These are phyloP conservation scores for Pangasius macronema DNA, from an alignment of 2,797 vertebrate species.

Conservation along the genomic window DNA sequence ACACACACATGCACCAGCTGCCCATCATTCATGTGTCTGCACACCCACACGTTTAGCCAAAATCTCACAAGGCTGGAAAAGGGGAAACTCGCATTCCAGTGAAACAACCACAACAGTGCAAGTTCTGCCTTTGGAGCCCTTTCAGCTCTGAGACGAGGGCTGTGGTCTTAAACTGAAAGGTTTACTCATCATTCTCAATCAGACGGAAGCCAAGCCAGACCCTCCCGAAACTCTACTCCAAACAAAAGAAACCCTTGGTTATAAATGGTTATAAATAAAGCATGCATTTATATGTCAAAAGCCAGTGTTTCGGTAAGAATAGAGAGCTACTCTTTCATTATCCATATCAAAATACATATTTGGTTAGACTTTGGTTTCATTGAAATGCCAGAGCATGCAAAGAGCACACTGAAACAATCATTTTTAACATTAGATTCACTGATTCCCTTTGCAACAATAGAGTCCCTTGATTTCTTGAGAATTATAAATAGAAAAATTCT, in stretches of 20 bases:
- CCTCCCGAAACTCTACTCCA: constrained; percentile 38
- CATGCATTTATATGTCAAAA: constrained; percentile 61
- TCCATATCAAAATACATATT: constrained; percentile 51
- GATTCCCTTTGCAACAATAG: background rate
- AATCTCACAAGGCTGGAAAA: constrained; percentile 38
- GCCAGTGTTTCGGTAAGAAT: constrained; percentile 43
- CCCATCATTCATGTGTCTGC: constrained; percentile 26
- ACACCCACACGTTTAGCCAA: constrained; percentile 39
- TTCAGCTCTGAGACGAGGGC: constrained; percentile 14
- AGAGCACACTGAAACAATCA: constrained; percentile 21
- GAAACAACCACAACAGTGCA: constrained; percentile 36
- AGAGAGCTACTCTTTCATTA: constrained; percentile 51
- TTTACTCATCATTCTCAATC: constrained; percentile 39
- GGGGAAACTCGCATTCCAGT: constrained; percentile 25
- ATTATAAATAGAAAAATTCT: background rate
- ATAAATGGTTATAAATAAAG: constrained; percentile 55
- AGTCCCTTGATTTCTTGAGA: background rate
- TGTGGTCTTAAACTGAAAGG: constrained; percentile 26
- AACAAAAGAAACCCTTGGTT: constrained; percentile 40
- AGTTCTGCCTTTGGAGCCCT: background rate
- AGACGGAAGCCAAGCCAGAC: constrained; percentile 29
- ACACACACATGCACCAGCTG: background rate
- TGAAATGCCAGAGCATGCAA: constrained; percentile 36
- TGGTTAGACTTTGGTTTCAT: constrained; percentile 37
- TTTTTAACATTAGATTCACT: background rate